phyloP scores from a whole-genome alignment of 2,797 vertebrate genomes.

The Hephaestus fuliginosus region DNA sequence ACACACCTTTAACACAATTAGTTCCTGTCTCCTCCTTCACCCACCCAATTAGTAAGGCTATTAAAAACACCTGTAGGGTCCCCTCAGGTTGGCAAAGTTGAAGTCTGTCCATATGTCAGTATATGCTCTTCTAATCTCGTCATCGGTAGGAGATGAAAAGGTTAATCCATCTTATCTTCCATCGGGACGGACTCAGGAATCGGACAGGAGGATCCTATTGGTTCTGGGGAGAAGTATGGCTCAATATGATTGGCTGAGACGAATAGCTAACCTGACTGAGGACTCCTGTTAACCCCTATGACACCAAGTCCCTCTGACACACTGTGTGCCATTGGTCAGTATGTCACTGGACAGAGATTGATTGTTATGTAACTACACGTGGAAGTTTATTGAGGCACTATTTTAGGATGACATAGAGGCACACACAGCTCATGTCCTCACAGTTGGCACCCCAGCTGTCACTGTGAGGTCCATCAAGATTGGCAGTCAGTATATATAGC shows the following conservation, averaged over 20 bases:
- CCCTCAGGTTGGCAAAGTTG: constrained; percentile 22
- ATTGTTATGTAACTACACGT: constrained; percentile 61
- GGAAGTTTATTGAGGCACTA: constrained; percentile 46
- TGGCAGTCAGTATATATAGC: constrained; percentile 41
- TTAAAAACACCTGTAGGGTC: constrained; percentile 6
- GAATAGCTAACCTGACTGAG: not conserved
- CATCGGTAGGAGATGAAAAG: constrained; percentile 63
- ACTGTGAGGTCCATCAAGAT: constrained; percentile 20
- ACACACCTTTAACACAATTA: constrained; percentile 10
- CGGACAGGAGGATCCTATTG: constrained; percentile 39
- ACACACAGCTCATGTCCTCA: constrained; percentile 29
- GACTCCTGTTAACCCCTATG: constrained; percentile 52
- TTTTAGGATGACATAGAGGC: constrained; percentile 41
- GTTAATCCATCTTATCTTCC: constrained; percentile 68
- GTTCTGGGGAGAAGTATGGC: constrained; percentile 28
- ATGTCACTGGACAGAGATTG: constrained; percentile 44
- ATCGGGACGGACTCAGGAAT: constrained; percentile 17
- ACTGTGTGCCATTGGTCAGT: constrained; percentile 54
- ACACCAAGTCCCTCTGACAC: constrained; percentile 29
- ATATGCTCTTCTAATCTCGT: constrained; percentile 57
- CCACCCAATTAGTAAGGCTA: constrained; percentile 8
- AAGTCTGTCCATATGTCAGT: constrained; percentile 37
- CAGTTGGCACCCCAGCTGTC: constrained; percentile 63
- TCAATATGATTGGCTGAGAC: constrained; percentile 63
- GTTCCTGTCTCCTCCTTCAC: not conserved